phyloP scores from a whole-genome alignment of 2,888 invertebrate genomes.

The Torymus aiolomorphi region DNA sequence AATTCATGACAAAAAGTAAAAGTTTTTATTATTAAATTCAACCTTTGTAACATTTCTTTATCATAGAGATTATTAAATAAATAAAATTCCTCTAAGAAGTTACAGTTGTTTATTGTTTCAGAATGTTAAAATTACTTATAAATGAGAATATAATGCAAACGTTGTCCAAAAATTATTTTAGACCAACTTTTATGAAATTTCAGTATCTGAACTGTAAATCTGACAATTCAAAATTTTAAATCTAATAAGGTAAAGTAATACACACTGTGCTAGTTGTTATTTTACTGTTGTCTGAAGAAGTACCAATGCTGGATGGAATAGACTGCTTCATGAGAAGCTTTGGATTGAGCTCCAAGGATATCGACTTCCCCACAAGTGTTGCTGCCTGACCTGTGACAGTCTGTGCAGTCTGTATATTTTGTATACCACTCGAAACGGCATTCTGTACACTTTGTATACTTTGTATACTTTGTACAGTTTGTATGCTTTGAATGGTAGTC shows the following conservation, averaged over 20 bases:
- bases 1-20: too few species aligned
- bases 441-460: slow-evolving; percentile 67
- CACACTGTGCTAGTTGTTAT: slow-evolving; percentile 67
- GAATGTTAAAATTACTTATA: too few species aligned
- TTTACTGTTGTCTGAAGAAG: slow-evolving; percentile 70
- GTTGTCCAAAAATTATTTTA: too few species aligned
- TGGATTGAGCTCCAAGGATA: slow-evolving; percentile 71
- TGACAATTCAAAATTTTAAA: too few species aligned
- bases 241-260: not conserved
- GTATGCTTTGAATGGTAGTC: slow-evolving; percentile 70
- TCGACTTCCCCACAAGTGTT: slow-evolving; percentile 70
- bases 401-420: slow-evolving; percentile 69
- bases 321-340: slow-evolving; percentile 71
- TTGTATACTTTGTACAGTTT: slow-evolving; percentile 64
- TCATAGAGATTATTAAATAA: too few species aligned
- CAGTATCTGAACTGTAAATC: too few species aligned
- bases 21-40: too few species aligned
- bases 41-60: too few species aligned
- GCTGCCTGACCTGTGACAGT: slow-evolving; percentile 66
- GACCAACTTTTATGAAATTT: too few species aligned
- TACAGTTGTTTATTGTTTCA: too few species aligned
- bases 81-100: too few species aligned
- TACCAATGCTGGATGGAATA: slow-evolving; percentile 66
- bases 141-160: too few species aligned
- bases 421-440: slow-evolving; percentile 69